Evolutionary conservation across 2,113 vertebrate species (phyloP).

Genomic region (Lonchura striata): DNA sequence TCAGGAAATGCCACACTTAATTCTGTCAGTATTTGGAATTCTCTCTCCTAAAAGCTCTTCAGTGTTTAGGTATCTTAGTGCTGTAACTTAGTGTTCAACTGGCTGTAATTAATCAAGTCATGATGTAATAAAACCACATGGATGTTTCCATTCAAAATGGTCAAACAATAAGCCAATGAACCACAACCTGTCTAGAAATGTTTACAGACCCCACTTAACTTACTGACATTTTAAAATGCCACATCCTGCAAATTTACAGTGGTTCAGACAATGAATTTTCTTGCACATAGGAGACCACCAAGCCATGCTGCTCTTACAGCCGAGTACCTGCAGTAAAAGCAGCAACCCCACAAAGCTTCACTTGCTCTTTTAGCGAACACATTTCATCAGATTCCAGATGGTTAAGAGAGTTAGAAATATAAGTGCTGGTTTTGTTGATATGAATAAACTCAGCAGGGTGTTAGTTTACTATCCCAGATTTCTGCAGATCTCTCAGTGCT

Average conservation of each 20-base stretch:
- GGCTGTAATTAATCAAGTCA: background rate
- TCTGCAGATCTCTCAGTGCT: background rate
- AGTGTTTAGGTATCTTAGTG: background rate
- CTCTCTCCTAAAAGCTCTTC: background rate
- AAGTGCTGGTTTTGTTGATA: background rate
- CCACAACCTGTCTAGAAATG: background rate
- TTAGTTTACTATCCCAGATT: background rate
- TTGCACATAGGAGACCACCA: background rate
- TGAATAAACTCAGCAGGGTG: background rate
- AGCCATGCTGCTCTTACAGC: background rate
- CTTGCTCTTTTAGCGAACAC: background rate
- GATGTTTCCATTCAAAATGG: background rate
- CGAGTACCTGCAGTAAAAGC: background rate
- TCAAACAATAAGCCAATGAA: background rate
- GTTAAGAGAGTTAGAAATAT: background rate
- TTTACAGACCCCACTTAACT: conserved; percentile 26
- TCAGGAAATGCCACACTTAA: background rate
- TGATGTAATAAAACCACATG: background rate
- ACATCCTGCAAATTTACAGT: background rate
- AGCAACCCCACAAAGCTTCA: background rate
- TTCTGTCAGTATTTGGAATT: background rate
- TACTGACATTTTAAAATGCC: conserved; percentile 27
- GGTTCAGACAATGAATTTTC: background rate
- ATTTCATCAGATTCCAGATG: background rate
- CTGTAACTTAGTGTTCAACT: background rate